A percentile compares a stretch with the other conserved stretches of the same genome.
Conservation (phyloP, 2,113 vertebrate species). For the Syrmaticus mikado region DNA sequence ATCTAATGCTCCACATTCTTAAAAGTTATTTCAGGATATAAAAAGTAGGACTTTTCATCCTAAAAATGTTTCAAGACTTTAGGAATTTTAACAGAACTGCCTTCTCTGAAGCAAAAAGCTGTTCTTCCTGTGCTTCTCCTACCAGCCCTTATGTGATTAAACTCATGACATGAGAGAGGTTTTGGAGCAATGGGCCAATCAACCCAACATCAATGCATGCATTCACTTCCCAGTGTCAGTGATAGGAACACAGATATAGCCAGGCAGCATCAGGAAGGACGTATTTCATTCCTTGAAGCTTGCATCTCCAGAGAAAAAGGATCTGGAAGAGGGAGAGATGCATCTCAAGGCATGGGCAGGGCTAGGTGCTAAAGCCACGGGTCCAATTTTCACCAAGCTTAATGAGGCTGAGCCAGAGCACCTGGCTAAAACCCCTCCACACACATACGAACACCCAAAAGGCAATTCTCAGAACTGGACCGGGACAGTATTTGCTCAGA, state of each 20-base stretch:
- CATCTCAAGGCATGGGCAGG: not conserved
- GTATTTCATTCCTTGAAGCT: not conserved
- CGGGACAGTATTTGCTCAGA: slow-evolving; percentile 30
- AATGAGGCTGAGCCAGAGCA: not conserved
- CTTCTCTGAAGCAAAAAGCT: not conserved
- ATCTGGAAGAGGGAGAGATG: not conserved
- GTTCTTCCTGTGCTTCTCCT: not conserved
- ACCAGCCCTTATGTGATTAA: not conserved
- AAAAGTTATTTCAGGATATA: not conserved
- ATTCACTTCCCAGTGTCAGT: not conserved
- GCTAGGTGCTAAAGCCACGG: not conserved
- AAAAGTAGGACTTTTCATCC: not conserved
- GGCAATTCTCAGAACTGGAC: slow-evolving; percentile 32
- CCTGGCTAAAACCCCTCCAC: not conserved
- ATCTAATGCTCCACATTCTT: not conserved
- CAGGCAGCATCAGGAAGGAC: not conserved
- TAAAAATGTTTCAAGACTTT: not conserved
- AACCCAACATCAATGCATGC: rapidly evolving
- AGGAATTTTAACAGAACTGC: not conserved
- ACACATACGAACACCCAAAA: not conserved
- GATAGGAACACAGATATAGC: not conserved
- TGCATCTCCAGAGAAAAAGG: not conserved
- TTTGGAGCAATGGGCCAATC: not conserved
- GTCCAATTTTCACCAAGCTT: not conserved
- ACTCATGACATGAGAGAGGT: rapidly evolving